These are phyloP conservation scores for Dendroctonus valens DNA, from an alignment of 1,140 invertebrate species.

Conservation along the genomic window DNA sequence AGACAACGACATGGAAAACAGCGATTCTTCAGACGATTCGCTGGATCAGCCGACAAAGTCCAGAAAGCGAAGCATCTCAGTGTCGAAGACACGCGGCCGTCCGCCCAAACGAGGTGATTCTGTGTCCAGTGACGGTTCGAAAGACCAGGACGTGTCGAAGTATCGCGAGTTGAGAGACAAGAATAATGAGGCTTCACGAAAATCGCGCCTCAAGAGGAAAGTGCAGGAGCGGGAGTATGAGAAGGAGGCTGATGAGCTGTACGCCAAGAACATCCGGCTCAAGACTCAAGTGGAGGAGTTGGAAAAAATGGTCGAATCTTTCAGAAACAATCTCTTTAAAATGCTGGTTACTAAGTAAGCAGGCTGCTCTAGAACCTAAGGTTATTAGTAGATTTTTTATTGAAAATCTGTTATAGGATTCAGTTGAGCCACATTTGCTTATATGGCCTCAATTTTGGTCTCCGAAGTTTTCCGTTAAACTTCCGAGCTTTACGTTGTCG, in stretches of 20 bases:
- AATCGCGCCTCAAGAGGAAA: slow-evolving; percentile 70
- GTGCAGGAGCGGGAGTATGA: slow-evolving; percentile 56
- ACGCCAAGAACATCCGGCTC: slow-evolving; percentile 43
- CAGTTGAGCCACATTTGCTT: too few relatives aligned
- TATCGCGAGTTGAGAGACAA: slow-evolving; percentile 69
- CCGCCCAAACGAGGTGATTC: slow-evolving; percentile 44
- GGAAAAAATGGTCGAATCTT: slow-evolving; percentile 45
- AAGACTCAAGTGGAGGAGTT: slow-evolving; percentile 47
- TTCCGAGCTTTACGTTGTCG: too few relatives aligned
- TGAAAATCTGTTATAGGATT: too few relatives aligned
- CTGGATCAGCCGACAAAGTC: slow-evolving; percentile 25
- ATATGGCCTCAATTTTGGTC: too few relatives aligned
- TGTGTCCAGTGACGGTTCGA: slow-evolving; percentile 47
- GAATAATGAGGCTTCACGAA: slow-evolving; percentile 74
- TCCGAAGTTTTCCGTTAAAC: too few relatives aligned
- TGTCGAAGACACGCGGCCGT: slow-evolving; percentile 35
- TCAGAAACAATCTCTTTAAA: slow-evolving; percentile 47
- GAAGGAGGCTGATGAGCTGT: slow-evolving; percentile 42
- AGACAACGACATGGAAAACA: slow-evolving; percentile 9
- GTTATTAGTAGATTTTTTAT: too few relatives aligned
- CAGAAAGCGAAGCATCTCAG: slow-evolving; percentile 4
- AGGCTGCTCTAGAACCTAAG: not conserved
- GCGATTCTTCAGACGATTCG: slow-evolving; percentile 17
- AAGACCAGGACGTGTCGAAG: slow-evolving; percentile 43
- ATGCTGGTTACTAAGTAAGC: slow-evolving; percentile 45